Conservation (phyloP, 2,888 invertebrate genomes). For the Nudaria mundana region DNA sequence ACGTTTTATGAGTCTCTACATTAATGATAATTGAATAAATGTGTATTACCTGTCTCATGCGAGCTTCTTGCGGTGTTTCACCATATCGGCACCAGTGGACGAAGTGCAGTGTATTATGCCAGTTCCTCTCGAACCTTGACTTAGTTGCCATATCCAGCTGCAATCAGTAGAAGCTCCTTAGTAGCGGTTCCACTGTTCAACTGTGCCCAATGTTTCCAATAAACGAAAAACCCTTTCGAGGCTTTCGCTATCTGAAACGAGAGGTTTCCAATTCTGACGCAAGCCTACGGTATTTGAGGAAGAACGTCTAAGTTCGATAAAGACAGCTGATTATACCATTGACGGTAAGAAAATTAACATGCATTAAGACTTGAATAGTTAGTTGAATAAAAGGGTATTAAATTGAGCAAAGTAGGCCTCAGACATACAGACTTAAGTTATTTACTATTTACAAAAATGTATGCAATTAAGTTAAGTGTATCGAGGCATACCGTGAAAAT, state of each 20-base stretch:
- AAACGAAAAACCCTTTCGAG: constrained; percentile 71
- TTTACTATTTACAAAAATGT: constrained; percentile 2
- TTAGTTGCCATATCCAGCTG: constrained; percentile 81
- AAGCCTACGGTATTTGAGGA: constrained; percentile 57
- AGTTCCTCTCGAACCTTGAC: constrained; percentile 82
- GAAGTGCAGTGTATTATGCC: constrained; percentile 85
- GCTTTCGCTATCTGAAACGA: constrained; percentile 78
- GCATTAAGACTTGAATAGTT: constrained; percentile 38
- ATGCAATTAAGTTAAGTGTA: constrained; percentile 10
- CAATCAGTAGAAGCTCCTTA: constrained; percentile 80
- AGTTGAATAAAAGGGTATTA: constrained; percentile 24
- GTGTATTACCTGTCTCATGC: constrained; percentile 84
- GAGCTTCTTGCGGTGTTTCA: constrained; percentile 84
- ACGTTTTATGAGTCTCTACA: constrained; percentile 27
- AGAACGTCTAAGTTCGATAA: constrained; percentile 50
- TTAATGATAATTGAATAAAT: constrained; percentile 12
- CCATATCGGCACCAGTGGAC: constrained; percentile 88
- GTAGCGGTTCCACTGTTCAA: constrained; percentile 67
- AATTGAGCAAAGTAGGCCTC: constrained; percentile 21
- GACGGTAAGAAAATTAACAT: constrained; percentile 49
- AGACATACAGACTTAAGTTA: constrained; percentile 14
- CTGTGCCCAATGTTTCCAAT: constrained; percentile 65
- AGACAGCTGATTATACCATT: constrained; percentile 43
- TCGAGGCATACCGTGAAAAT: constrained; percentile 7
- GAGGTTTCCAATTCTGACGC: constrained; percentile 79